Evolutionary conservation across 2,888 invertebrate species (phyloP), one percentile per base, ranked within the genome.

Genomic region (Trissolcus brochymenae): DNA sequence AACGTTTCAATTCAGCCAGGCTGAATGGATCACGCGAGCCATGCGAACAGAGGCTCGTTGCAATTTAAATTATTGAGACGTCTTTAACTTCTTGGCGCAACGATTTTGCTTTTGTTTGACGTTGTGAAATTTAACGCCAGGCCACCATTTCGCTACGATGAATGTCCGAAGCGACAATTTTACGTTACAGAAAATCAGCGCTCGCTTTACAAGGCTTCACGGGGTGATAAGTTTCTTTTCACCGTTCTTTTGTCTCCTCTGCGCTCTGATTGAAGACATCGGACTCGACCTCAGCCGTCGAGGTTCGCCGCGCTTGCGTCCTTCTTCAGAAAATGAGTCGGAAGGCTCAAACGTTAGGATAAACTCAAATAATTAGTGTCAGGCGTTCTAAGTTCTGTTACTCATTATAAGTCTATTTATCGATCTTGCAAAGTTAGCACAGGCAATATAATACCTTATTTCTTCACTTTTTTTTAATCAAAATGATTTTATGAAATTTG

Each of bases 201-300:
- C 60, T 76, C 66, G 65, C 65, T 71, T 71, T 71, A 67, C 54
- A 59, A 66, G 61, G 68, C 73, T 78, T 76, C 76, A 76, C 78
- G 78, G 67, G 67, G 80, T 71, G 76, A 80, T 82, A 81, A 81
- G 81, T 82, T 74, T 84, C 85, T 85, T 87, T 89, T 88, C 88
- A 86, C 87, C 87, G 87, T 88, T 87, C 88, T 87, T 88, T 89
- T 89, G 88, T 89, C 86, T 84, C 82, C 85, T 88, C 82, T 87
- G 83, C 88, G 88, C 87, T 89, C 88, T 89, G 88, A 89, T 89
- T 89, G 87, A 87, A 82, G 57, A 64, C 79, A 81, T 81, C 72
- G 70, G 76, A 72, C 79, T 54, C 79, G 79, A 80, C 80, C 81
- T 81, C 79, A 60, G 68, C 14, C 60, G 73, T 72, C 43, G 55